Percentiles rank a stretch among this genome's conserved stretches.
Conservation (phyloP, 2,797 vertebrate species). For the Cynodonichthys magdalenae region DNA sequence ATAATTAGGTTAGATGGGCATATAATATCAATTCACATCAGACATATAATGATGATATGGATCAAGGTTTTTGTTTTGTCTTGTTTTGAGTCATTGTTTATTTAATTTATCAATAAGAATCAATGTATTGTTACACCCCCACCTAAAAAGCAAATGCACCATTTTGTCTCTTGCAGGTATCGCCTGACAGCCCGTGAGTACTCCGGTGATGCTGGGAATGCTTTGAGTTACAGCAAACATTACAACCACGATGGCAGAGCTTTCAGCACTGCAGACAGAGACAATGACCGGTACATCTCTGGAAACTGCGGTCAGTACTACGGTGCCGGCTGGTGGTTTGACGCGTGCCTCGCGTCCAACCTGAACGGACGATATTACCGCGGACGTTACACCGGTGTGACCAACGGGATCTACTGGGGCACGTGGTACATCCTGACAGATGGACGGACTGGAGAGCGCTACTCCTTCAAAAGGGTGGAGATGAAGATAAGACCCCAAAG, state of each 20-base stretch:
- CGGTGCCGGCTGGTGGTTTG: conserved; percentile 87
- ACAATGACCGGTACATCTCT: conserved; percentile 81
- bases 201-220: conserved; percentile 83
- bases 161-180: conserved; percentile 65
- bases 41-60: too few species aligned
- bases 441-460: conserved; percentile 81
- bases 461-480: conserved; percentile 84
- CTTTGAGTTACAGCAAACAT: conserved; percentile 85
- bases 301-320: conserved; percentile 86
- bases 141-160: not conserved
- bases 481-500: conserved; percentile 81
- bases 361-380: conserved; percentile 82
- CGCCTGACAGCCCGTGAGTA: conserved; percentile 83
- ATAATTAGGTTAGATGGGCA: too few species aligned
- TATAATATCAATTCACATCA: too few species aligned
- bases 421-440: conserved; percentile 87
- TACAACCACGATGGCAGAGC: conserved; percentile 85
- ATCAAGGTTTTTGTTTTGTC: too few species aligned
- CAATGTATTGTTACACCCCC: too few species aligned
- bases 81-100: too few species aligned
- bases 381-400: conserved; percentile 83
- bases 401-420: conserved; percentile 86
- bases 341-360: conserved; percentile 85
- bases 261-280: conserved; percentile 84
- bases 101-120: too few species aligned